phyloP scores from a whole-genome alignment of 2,888 invertebrate species.

The Chaetogeoica ovagalla region DNA sequence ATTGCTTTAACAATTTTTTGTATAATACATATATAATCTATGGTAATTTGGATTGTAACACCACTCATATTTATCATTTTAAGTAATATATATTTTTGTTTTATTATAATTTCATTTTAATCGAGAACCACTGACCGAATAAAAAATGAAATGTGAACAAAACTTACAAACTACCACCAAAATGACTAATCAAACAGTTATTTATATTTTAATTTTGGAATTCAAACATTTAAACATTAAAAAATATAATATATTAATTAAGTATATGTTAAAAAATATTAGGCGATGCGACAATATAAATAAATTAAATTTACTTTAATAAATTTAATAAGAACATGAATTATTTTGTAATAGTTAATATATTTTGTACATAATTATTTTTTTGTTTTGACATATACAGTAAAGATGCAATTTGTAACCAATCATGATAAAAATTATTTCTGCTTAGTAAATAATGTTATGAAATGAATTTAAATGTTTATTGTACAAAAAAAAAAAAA shows the following conservation, averaged over 20 bases:
- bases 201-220: too few species aligned
- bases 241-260: constrained; percentile 12
- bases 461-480: constrained; percentile 34
- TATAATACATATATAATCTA: too few species aligned
- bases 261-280: neutral
- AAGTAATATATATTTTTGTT: too few species aligned
- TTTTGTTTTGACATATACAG: neutral
- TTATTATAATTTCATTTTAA: too few species aligned
- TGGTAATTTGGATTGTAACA: too few species aligned
- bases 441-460: constrained; percentile 10
- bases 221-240: neutral
- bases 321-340: neutral
- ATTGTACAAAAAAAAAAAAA: constrained; percentile 25
- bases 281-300: neutral
- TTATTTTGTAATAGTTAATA: constrained; percentile 1
- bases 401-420: neutral
- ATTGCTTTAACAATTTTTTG: too few species aligned
- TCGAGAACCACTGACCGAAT: too few species aligned
- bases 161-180: too few species aligned
- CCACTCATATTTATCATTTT: too few species aligned
- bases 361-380: constrained; percentile 19
- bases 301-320: neutral
- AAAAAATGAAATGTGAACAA: too few species aligned
- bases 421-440: constrained; percentile 12
- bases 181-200: too few species aligned